Percentiles rank a stretch among this genome's conserved stretches.
These are phyloP conservation scores for Agrochola lota DNA, from an alignment of 2,888 invertebrate genomes.

Conservation along the genomic window DNA sequence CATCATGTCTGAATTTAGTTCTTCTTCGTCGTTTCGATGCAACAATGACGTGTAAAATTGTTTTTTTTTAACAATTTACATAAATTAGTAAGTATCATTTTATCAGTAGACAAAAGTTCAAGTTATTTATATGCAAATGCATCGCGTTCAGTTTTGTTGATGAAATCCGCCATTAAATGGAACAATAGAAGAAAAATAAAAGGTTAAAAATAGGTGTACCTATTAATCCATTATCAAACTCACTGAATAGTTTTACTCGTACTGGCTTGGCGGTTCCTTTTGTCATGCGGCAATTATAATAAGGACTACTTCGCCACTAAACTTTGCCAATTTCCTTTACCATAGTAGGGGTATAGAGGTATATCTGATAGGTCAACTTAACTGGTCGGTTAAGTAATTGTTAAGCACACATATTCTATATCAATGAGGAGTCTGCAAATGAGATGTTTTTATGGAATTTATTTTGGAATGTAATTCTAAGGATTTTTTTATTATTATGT, in stretches of 20 bases:
- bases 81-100: not conserved
- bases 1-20: not conserved
- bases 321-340: not conserved
- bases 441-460: conserved; percentile 2
- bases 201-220: conserved; percentile 33
- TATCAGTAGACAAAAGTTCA: not conserved
- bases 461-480: not conserved
- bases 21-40: not conserved
- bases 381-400: conserved; percentile 12
- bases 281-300: conserved; percentile 34
- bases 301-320: conserved; percentile 8
- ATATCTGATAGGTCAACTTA: conserved; percentile 24
- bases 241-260: conserved; percentile 48
- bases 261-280: conserved; percentile 27
- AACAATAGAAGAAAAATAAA: conserved; percentile 26
- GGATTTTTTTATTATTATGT: not conserved
- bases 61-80: not conserved
- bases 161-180: not conserved
- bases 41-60: not conserved
- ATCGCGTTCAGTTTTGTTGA: no score
- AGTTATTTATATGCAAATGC: no score
- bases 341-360: not conserved
- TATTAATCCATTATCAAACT: conserved; percentile 42
- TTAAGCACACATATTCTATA: conserved; percentile 17
- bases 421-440: conserved; percentile 21